These are phyloP conservation scores for Meganola albula DNA, from an alignment of 2,888 invertebrate species.

Conservation along the genomic window DNA sequence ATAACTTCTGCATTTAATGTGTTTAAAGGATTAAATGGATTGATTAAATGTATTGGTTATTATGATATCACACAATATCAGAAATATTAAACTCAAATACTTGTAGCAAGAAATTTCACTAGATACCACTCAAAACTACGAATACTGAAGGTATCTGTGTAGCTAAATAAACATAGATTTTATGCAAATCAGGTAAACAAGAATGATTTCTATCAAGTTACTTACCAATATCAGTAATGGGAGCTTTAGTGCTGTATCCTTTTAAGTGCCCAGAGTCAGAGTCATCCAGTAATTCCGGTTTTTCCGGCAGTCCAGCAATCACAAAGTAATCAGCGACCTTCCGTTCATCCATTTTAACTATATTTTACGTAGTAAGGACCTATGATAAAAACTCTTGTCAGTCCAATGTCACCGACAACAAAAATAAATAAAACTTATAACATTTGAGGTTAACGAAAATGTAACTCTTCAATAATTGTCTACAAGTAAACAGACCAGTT, in stretches of 20 bases:
- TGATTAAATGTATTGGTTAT: too few species aligned
- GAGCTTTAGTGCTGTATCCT: constrained; percentile 89
- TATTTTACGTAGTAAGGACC: constrained; percentile 32
- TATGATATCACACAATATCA: too few species aligned
- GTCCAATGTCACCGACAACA: constrained; percentile 26
- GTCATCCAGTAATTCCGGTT: constrained; percentile 86
- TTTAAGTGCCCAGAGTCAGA: constrained; percentile 90
- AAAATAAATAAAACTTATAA: constrained; percentile 34
- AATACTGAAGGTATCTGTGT: too few species aligned
- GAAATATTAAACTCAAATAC: too few species aligned
- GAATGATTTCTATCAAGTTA: constrained; percentile 2
- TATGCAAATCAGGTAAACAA: too few species aligned
- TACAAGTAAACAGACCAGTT: constrained; percentile 22
- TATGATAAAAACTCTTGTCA: constrained; percentile 31
- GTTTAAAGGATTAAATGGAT: too few species aligned
- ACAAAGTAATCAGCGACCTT: constrained; percentile 99
- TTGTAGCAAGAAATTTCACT: too few species aligned
- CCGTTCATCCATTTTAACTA: constrained; percentile 85
- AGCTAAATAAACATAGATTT: too few species aligned
- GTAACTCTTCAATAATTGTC: constrained; percentile 11
- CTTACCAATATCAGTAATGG: constrained; percentile 95
- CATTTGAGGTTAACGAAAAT: constrained; percentile 19
- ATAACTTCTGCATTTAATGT: too few species aligned
- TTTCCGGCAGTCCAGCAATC: constrained; percentile 94
- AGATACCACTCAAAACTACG: too few species aligned